Base-by-base conservation (phyloP, 2,113 vertebrate genomes). In the Phyllostomus discolor region DNA sequence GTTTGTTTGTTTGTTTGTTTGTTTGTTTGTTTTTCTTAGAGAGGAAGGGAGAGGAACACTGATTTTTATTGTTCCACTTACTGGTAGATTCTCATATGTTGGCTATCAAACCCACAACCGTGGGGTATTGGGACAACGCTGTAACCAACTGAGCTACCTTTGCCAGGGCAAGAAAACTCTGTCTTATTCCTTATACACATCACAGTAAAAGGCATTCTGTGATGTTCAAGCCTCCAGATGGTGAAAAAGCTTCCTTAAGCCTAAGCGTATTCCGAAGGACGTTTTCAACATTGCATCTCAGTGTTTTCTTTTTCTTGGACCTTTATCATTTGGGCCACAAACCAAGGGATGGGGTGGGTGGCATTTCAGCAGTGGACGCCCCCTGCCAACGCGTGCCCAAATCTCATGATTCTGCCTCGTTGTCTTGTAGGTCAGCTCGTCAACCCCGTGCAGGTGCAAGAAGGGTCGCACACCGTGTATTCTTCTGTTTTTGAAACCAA, bases 401-500 rank as follows among this genome's bases (percentile, higher is more conserved):
- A 12, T 41, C 57, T 86, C 28, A 6, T 0, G 35, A 35, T 24
- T 8, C 64, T 46, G 10, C 80, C 10, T 79, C 41, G 5, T 69
- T 67, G 0, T 66, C 62, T 50, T 54, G 10, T 35, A 98, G 97
- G 97, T 38, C 97, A 98, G 93, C 43, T 95, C 2, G 2, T 98
- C 0, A 0, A 64, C 17, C 8, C 81, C 0, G 8, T 95, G 9
- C 6, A 1, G 0, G 15, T 97, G n/a, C 1, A 7, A 7, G 2
- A 38, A 10, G 28, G 35, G 16, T 7, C 3, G 0, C 2, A 0
- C 3, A 0, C 5, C 22, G 0, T 31, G 38, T 1, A 10, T 5
- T 0, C 41, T 0, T 93, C 93, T 22, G 1, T 95, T 16, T 19
- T 0, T 0, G 8, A 12, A 0, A 22, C 46, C 52, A 76, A 43